Conservation (phyloP, 2,113 vertebrate genomes). For the Ancistrus triradiatus region DNA sequence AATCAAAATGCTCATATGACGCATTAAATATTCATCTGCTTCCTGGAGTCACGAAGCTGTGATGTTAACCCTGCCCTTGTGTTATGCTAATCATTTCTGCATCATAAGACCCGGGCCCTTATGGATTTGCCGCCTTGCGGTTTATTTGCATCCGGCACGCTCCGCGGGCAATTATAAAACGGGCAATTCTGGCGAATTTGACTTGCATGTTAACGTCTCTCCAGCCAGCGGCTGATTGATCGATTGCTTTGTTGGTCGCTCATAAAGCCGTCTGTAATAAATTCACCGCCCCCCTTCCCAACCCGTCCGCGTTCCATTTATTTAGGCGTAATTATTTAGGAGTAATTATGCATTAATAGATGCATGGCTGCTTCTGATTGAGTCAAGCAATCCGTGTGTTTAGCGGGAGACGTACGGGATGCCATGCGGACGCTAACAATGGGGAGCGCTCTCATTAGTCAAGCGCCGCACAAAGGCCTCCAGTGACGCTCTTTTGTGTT, state of each 20-base stretch:
- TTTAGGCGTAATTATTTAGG: constrained; percentile 67
- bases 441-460: constrained; percentile 70
- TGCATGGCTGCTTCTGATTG: constrained; percentile 67
- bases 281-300: constrained; percentile 47
- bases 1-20: constrained; percentile 24
- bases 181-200: constrained; percentile 55
- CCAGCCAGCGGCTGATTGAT: constrained; percentile 60
- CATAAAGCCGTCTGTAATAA: constrained; percentile 72
- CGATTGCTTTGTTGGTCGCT: constrained; percentile 73
- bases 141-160: constrained; percentile 67
- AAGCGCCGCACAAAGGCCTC: constrained; percentile 50
- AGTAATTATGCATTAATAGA: constrained; percentile 73
- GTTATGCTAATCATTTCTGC: constrained; percentile 69
- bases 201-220: constrained; percentile 59
- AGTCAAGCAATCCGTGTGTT: constrained; percentile 64
- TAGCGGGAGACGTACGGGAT: constrained; percentile 54
- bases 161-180: constrained; percentile 57
- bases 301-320: constrained; percentile 48
- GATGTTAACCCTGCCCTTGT: constrained; percentile 61
- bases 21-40: constrained; percentile 36
- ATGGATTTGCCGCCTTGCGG: constrained; percentile 58
- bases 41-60: constrained; percentile 54
- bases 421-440: constrained; percentile 64
- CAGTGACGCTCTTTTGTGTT: constrained; percentile 50
- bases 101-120: constrained; percentile 58